Base-by-base conservation (phyloP, 1,140 invertebrate genomes). In the Drosophila littoralis region DNA sequence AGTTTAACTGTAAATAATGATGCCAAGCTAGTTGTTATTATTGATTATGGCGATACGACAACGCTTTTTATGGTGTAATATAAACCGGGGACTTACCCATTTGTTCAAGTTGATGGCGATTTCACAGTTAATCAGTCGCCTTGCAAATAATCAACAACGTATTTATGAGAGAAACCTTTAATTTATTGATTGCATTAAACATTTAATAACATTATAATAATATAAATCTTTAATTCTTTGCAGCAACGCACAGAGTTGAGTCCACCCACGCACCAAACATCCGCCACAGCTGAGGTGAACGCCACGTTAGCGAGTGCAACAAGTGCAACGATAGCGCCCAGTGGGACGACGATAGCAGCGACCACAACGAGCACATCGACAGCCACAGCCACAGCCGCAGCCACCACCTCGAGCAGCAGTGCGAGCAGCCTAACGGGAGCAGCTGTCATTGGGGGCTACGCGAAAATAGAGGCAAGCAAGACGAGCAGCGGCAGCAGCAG, bases 171-270 rank as follows among this genome's bases (percentile, higher is more conserved):
- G 22, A 22, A 28, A 28, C 2, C 2, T 22, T 22, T 22, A 22
- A 22, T 22, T 22, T 22, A 22, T 2, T 0, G 3, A 3, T 22
- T 22, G 2, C 22, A 22, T 22, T 22, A 22, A 22, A 22, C 22
- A 22, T 43, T 2, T 17, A 42, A 15, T 35, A 64, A 64, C 35
- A 6, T 10, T 12, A 7, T 36, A 63, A 36, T 32, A 36, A 54
- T 61, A 12, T 22, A 2, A 22, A 17, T 35, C 7, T 48, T 46
- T 68, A 32, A 13, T 70, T 2, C 10, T 50, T 75, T 86, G 22
- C 75, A 92, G 91, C 91, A 92, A 91, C 91, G 89, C 63, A 92
- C 91, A 4, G 91, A 91, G 51, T 68, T 92, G 33, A 92, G 91
- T 75, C 91, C 91, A 36, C 91, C 91, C 50, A 83, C 91, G 61